Evolutionary conservation across 2,113 vertebrate species (phyloP).

Genomic region (Chloebia gouldiae): DNA sequence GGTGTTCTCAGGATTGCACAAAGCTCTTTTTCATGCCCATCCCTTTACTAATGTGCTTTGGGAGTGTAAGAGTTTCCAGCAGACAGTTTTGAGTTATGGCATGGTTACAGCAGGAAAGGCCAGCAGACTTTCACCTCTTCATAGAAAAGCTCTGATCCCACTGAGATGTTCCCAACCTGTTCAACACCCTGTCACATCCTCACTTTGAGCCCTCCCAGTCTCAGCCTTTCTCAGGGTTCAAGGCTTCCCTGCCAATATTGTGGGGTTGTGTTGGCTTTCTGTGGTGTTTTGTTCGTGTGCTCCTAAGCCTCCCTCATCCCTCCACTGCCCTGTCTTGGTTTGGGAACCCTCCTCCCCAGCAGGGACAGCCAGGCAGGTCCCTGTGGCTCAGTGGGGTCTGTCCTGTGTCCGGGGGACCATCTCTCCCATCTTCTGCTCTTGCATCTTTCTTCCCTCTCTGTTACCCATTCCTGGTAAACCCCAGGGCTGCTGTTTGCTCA

Average conservation of each 20-base stretch:
- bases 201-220: neutral
- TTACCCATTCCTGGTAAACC: neutral
- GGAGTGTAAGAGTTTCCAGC: neutral
- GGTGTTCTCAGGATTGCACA: neutral
- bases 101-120: neutral
- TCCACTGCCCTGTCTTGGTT: rapidly evolving
- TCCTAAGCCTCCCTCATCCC: neutral
- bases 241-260: neutral
- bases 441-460: neutral
- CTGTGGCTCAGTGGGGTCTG: neutral
- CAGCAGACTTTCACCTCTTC: neutral
- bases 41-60: neutral
- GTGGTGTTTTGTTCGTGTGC: neutral
- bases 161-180: neutral
- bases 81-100: neutral
- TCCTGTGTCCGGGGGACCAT: neutral
- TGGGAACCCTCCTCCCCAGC: neutral
- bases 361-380: neutral
- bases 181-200: neutral
- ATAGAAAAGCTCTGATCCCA: neutral
- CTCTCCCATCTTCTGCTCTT: neutral
- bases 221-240: neutral
- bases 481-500: neutral
- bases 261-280: neutral
- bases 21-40: neutral